A percentile compares a stretch with the other conserved stretches of the same genome.
Evolutionary conservation across 2,888 invertebrate genomes (phyloP).

Genomic region (Nowickia ferox): DNA sequence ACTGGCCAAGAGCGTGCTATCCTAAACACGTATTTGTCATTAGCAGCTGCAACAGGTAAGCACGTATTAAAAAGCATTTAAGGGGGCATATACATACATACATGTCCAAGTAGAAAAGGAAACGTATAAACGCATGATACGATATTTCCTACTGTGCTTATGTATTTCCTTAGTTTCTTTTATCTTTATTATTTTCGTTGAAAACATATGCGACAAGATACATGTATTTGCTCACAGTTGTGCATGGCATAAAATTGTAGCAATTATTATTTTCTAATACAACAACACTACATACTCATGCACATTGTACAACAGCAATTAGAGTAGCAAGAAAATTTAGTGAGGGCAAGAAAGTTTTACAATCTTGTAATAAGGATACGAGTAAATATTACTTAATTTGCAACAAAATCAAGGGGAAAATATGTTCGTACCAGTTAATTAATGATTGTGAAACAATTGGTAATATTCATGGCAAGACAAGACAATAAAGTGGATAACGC

Average conservation of each 20-base stretch:
- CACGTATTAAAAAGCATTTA: constrained; percentile 55
- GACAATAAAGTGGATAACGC: no score
- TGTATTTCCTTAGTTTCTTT: background rate
- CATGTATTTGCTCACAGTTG: constrained; percentile 4
- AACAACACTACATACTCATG: background rate
- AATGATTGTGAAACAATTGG: no score
- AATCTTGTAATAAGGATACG: background rate
- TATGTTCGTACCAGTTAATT: background rate
- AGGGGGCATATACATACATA: background rate
- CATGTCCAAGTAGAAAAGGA: background rate
- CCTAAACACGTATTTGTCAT: constrained; percentile 95
- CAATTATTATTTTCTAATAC: constrained; percentile 47
- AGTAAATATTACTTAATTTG: background rate
- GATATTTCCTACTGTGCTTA: background rate
- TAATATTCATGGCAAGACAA: no score
- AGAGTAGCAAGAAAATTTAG: constrained; percentile 5
- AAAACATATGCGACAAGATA: constrained; percentile 8
- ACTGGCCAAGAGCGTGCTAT: constrained; percentile 92
- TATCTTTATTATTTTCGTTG: background rate
- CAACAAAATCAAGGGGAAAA: background rate
- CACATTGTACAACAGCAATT: constrained; percentile 47
- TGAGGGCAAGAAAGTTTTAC: background rate
- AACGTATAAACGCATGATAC: constrained; percentile 4
- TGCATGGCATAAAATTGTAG: constrained; percentile 42
- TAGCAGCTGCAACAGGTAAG: constrained; percentile 88